Conservation (phyloP, 2,113 vertebrate species). For the Zosterops pallidus region DNA sequence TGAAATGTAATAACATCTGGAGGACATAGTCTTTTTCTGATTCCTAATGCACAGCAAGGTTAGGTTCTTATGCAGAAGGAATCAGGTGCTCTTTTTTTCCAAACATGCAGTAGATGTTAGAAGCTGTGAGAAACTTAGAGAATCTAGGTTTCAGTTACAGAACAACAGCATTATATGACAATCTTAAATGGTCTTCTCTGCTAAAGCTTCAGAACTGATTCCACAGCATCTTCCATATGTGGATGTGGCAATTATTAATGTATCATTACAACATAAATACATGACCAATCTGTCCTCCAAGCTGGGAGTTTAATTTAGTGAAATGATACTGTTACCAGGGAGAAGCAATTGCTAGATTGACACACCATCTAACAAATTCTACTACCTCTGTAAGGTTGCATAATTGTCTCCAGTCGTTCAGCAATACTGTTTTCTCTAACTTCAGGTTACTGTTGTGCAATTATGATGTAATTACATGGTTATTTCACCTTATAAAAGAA, state of each 20-base stretch:
- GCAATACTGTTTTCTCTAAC: not conserved
- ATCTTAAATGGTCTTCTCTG: not conserved
- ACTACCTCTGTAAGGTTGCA: not conserved
- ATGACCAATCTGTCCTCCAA: not conserved
- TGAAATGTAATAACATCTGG: not conserved
- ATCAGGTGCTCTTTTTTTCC: not conserved
- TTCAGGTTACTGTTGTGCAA: not conserved
- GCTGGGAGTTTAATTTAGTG: not conserved
- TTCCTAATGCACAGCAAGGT: not conserved
- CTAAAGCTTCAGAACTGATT: not conserved
- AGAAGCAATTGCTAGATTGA: not conserved
- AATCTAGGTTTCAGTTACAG: not conserved
- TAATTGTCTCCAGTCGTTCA: not conserved
- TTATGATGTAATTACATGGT: not conserved
- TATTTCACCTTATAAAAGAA: conserved; percentile 37
- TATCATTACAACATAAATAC: not conserved
- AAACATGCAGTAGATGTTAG: not conserved
- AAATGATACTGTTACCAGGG: not conserved
- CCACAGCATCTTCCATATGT: not conserved
- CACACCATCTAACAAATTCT: not conserved
- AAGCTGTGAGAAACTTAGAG: not conserved
- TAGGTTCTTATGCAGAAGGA: not conserved
- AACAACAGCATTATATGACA: not conserved
- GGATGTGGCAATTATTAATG: not conserved
- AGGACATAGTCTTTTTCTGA: not conserved